Conservation (phyloP, 2,113 vertebrate genomes). For the Phoenicopterus ruber region DNA sequence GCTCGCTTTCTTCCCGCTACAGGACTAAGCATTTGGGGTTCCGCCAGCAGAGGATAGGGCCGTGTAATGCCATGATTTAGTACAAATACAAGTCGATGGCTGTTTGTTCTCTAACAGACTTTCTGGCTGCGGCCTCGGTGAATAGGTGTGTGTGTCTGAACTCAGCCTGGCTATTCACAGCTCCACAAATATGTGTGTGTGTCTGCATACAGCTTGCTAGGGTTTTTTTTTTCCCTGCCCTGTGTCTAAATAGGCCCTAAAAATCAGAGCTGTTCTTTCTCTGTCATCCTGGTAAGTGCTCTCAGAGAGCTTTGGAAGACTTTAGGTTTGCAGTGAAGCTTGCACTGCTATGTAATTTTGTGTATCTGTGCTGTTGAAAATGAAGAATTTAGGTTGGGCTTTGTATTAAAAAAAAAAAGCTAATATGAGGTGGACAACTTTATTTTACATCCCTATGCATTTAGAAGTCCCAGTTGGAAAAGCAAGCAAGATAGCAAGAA, state of each 20-base stretch:
- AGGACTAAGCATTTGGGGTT: not conserved
- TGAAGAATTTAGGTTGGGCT: not conserved
- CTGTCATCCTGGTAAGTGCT: not conserved
- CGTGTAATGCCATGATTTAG: not conserved
- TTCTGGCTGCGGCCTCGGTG: not conserved
- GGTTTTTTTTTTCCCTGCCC: not conserved
- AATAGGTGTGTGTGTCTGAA: not conserved
- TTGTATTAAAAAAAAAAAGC: not conserved
- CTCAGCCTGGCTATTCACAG: not conserved
- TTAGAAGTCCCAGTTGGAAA: conserved; percentile 35
- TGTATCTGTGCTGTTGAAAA: not conserved
- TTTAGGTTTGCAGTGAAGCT: not conserved
- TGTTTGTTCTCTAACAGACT: not conserved
- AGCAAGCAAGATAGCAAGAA: conserved; percentile 47
- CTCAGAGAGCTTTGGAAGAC: not conserved
- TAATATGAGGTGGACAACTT: conserved; percentile 8
- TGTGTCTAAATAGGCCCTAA: not conserved
- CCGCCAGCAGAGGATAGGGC: not conserved
- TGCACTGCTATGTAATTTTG: not conserved
- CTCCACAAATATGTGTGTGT: not conserved
- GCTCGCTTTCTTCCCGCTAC: not conserved
- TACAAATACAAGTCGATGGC: fast-evolving
- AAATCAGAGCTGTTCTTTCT: not conserved
- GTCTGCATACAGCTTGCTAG: not conserved
- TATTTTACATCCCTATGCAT: not conserved